phyloP scores from a whole-genome alignment of 30 jellyfish, hydroid and myxozoan species.

The Mastigias papua region DNA sequence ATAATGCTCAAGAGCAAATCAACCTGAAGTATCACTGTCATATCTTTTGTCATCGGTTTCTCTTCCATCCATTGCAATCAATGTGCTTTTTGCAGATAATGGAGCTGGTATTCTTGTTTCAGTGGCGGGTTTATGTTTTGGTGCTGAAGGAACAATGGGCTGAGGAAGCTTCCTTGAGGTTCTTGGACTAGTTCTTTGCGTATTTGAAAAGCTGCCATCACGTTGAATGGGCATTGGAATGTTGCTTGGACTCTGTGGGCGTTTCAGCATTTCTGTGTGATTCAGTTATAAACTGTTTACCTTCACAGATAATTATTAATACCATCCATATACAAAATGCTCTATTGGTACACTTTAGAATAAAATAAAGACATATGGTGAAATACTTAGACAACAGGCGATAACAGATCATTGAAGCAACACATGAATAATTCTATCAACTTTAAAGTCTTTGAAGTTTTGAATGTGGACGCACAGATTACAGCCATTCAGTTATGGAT shows the following conservation, averaged over 20 bases:
- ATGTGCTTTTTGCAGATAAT: constrained; percentile 3
- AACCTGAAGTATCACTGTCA: neutral
- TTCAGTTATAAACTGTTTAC: no score
- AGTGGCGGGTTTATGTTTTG: constrained; percentile 2
- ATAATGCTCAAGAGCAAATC: neutral
- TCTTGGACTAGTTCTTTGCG: constrained; percentile 11
- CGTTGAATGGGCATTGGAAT: constrained; percentile 46
- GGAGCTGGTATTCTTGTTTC: constrained; percentile 65
- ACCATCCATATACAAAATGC: no score
- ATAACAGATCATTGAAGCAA: no score
- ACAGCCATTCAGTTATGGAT: no score
- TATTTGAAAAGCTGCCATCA: neutral
- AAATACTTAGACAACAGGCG: no score
- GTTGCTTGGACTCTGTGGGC: constrained; percentile 75
- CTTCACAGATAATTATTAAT: no score
- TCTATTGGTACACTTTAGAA: no score
- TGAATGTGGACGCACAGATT: no score
- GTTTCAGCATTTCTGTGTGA: constrained; percentile 37
- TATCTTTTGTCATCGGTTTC: neutral
- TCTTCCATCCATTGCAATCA: neutral
- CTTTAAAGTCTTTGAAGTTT: no score
- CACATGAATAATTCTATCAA: no score
- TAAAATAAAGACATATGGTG: no score
- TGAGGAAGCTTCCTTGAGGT: constrained; percentile 68
- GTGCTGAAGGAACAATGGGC: constrained; percentile 19